Percentiles rank a stretch among this genome's conserved stretches.
phyloP scores from a whole-genome alignment of 2,888 invertebrate genomes.

The Rhorus exstirpatorius region DNA sequence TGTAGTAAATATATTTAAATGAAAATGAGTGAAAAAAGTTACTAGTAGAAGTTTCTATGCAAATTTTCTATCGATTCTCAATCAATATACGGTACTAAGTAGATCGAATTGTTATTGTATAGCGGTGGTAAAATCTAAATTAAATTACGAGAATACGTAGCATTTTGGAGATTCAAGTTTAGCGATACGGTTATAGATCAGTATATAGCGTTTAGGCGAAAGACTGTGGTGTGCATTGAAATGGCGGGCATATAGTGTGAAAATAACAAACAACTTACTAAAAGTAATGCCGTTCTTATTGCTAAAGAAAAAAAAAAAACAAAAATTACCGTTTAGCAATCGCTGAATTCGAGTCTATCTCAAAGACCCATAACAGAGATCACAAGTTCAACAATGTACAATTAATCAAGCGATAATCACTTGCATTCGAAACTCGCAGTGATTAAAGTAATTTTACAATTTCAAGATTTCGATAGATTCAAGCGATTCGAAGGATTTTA shows the following conservation, averaged over 20 bases:
- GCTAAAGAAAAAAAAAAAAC: constrained; percentile 15
- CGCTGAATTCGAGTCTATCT: not conserved
- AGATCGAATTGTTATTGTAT: constrained; percentile 28
- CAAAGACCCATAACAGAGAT: not conserved
- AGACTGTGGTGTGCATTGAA: constrained; percentile 62
- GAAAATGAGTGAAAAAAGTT: constrained; percentile 33
- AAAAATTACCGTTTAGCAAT: constrained; percentile 4
- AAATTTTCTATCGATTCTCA: constrained; percentile 40
- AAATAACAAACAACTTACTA: constrained; percentile 38
- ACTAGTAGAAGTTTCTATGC: constrained; percentile 43
- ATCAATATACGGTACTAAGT: constrained; percentile 49
- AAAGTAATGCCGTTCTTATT: constrained; percentile 35
- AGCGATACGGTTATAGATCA: constrained; percentile 50
- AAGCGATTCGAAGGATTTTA: not conserved
- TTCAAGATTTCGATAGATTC: not conserved
- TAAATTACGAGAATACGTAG: constrained; percentile 57
- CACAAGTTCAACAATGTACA: not conserved
- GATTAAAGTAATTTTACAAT: too few relatives aligned
- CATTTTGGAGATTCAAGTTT: constrained; percentile 41
- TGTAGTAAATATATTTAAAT: constrained; percentile 41
- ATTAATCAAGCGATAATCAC: not conserved
- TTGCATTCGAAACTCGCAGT: not conserved
- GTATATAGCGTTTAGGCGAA: constrained; percentile 60
- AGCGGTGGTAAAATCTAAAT: constrained; percentile 55
- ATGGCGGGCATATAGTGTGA: constrained; percentile 61